Conservation (phyloP, 2,113 vertebrate species). For the Silurus meridionalis region DNA sequence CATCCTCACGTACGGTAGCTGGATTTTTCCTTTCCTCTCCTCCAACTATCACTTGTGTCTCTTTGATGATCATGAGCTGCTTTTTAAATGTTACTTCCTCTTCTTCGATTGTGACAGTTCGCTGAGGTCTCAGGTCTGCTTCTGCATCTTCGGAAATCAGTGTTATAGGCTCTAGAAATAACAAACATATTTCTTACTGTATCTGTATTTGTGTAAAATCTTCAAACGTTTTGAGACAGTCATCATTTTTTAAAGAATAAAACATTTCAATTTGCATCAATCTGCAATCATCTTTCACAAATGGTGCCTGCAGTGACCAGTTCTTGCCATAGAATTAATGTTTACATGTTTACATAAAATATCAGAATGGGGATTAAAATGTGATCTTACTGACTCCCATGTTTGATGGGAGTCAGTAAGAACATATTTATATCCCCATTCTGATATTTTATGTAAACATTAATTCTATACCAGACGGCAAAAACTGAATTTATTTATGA, state of each 20-base stretch:
- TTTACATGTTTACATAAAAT: too few relatives aligned
- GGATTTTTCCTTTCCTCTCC: constrained; percentile 12
- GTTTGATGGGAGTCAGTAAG: too few relatives aligned
- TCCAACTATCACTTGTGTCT: neutral
- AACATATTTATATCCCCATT: neutral
- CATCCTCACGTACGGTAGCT: constrained; percentile 44
- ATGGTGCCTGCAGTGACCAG: neutral
- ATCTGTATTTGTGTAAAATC: neutral
- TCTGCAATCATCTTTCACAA: neutral
- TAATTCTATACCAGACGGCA: neutral
- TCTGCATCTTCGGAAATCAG: neutral
- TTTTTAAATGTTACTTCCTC: constrained; percentile 7
- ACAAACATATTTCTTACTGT: neutral
- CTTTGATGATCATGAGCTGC: neutral
- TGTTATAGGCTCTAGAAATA: neutral
- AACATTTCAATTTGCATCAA: neutral
- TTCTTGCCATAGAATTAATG: too few relatives aligned
- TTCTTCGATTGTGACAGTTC: constrained; percentile 13
- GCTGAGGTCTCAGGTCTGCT: neutral
- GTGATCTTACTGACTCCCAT: too few relatives aligned
- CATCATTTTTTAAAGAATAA: neutral
- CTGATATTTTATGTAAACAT: neutral
- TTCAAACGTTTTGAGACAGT: neutral
- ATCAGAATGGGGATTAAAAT: too few relatives aligned
- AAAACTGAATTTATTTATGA: too few relatives aligned